Conservation (phyloP, 2,113 vertebrate genomes). For the Siniperca chuatsi region DNA sequence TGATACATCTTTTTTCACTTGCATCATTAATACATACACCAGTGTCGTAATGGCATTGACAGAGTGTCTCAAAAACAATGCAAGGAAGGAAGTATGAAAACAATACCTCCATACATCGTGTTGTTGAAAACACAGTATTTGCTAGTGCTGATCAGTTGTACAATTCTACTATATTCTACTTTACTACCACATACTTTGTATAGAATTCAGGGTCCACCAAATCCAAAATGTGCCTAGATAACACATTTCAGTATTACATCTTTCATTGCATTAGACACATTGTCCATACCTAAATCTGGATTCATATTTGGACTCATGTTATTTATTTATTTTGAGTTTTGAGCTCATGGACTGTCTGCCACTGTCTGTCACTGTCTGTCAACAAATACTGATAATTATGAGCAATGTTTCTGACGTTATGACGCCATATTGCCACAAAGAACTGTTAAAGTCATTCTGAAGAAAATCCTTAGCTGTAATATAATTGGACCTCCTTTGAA, state of each 20-base stretch:
- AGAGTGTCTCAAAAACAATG: constrained; percentile 22
- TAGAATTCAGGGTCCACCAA: background rate
- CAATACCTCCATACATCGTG: background rate
- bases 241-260: background rate
- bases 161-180: background rate
- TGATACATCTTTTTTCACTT: background rate
- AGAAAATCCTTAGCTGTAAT: background rate
- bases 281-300: background rate
- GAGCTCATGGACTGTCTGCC: background rate
- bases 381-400: background rate
- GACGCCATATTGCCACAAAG: background rate
- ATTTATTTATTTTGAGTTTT: background rate
- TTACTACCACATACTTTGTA: background rate
- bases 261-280: background rate
- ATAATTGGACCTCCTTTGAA: background rate
- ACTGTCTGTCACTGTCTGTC: background rate
- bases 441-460: background rate
- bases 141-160: background rate
- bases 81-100: constrained; percentile 46
- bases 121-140: background rate
- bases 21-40: background rate
- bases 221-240: background rate
- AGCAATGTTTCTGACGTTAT: background rate
- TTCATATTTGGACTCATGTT: no score
- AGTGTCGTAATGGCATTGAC: background rate